These are phyloP conservation scores for Torymus auratus DNA, from an alignment of 2,888 invertebrate genomes.

Conservation along the genomic window DNA sequence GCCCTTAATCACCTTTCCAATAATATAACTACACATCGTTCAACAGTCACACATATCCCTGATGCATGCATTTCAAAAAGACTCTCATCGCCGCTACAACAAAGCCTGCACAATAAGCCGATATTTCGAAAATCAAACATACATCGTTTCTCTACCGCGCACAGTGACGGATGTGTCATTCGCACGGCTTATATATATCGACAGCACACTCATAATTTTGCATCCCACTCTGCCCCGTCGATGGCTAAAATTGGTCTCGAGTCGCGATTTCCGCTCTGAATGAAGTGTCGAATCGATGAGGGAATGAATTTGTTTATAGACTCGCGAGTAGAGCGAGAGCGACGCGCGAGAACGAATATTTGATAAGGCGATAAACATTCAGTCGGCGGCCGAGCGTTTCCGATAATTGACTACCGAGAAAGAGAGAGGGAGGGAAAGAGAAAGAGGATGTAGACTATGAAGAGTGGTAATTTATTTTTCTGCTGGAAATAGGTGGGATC, in stretches of 20 bases:
- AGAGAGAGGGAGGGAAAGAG: no score
- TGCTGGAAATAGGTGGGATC: no score
- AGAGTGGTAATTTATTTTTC: no score
- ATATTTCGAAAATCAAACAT: conserved; percentile 21
- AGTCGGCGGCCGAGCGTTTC: no score
- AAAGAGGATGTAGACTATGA: no score
- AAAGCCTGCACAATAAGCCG: not conserved
- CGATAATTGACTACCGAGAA: no score
- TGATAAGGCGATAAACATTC: no score
- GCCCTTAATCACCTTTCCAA: no score
- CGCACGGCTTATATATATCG: conserved; percentile 21
- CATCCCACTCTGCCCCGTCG: not conserved
- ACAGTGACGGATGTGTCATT: conserved; percentile 28
- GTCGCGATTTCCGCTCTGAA: conserved; percentile 26
- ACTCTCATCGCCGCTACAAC: no score
- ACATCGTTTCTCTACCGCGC: not conserved
- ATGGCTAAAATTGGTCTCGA: conserved; percentile 27
- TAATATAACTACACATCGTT: no score
- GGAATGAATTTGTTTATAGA: not conserved
- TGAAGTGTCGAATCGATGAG: conserved; percentile 2
- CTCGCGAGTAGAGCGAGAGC: not conserved
- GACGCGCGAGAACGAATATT: not conserved
- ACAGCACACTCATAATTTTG: conserved; percentile 5
- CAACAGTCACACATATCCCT: no score
- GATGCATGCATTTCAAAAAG: not conserved